Percentiles rank a stretch among this genome's conserved stretches.
These are phyloP conservation scores for Balearica regulorum DNA, from an alignment of 2,797 vertebrate species.

Conservation along the genomic window DNA sequence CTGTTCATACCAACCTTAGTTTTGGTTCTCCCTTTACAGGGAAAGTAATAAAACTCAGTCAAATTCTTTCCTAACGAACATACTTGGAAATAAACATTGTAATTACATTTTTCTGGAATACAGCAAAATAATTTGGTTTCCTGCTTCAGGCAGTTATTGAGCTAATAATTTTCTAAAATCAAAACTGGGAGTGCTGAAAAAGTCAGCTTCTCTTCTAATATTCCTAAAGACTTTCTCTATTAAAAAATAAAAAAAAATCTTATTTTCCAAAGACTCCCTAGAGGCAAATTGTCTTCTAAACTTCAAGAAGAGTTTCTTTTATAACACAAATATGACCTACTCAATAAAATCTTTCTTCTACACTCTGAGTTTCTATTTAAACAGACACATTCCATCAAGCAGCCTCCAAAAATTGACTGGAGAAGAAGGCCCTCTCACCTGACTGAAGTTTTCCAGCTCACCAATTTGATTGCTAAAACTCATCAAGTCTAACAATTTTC, in stretches of 20 bases:
- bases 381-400: neutral
- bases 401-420: neutral
- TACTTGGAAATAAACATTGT: neutral
- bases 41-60: neutral
- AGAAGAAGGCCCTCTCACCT: neutral
- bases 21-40: neutral
- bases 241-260: neutral
- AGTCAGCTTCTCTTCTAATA: neutral
- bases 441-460: conserved; percentile 50
- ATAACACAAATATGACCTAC: neutral
- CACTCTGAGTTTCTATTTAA: neutral
- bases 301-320: neutral
- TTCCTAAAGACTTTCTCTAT: neutral
- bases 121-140: neutral
- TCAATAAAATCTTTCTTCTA: conserved; percentile 28
- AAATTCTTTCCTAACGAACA: neutral
- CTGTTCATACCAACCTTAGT: neutral
- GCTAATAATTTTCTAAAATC: conserved; percentile 30
- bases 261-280: conserved; percentile 1
- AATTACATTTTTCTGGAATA: neutral
- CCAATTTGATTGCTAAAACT: conserved; percentile 29
- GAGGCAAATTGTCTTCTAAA: conserved; percentile 14
- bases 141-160: neutral
- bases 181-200: neutral
- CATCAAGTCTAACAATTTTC: conserved; percentile 16